A percentile compares a stretch with the other conserved stretches of the same genome.
Conservation (phyloP, 1,140 invertebrate genomes). For the Diabrotica virgifera region DNA sequence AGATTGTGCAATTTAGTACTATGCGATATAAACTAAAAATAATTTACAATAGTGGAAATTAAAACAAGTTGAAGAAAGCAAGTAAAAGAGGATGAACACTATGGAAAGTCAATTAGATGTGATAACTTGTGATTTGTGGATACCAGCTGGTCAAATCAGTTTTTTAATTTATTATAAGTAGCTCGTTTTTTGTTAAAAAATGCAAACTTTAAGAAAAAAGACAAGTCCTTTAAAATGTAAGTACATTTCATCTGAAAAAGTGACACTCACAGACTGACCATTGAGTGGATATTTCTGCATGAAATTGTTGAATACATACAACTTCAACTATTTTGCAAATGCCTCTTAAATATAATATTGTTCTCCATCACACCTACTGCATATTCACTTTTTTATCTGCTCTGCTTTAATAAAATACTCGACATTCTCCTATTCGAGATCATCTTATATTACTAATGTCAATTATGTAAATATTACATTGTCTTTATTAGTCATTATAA, state of each 20-base stretch:
- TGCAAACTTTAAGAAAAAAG: constrained; percentile 87
- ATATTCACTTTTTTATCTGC: too few species aligned
- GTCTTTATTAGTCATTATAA: too few species aligned
- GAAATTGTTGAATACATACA: too few species aligned
- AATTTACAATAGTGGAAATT: not conserved
- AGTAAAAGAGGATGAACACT: constrained; percentile 6
- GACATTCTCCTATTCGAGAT: too few species aligned
- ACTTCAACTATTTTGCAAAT: too few species aligned
- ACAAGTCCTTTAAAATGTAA: constrained; percentile 86
- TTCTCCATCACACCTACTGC: too few species aligned
- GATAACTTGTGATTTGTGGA: constrained; percentile 19
- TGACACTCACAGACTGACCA: too few species aligned
- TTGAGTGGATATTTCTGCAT: too few species aligned
- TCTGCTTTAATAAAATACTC: too few species aligned
- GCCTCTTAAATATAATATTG: too few species aligned
- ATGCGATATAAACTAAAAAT: not conserved
- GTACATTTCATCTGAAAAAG: constrained; percentile 48
- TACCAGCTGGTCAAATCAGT: constrained; percentile 18
- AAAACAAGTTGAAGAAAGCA: not conserved
- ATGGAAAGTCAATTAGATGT: constrained; percentile 22
- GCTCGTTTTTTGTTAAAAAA: constrained; percentile 42
- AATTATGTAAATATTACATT: too few species aligned
- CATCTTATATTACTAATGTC: too few species aligned
- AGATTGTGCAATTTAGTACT: constrained; percentile 12
- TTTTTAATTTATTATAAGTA: constrained; percentile 7